Base-by-base conservation (phyloP, 2,888 invertebrate genomes). In the Drosophila silvestris region DNA sequence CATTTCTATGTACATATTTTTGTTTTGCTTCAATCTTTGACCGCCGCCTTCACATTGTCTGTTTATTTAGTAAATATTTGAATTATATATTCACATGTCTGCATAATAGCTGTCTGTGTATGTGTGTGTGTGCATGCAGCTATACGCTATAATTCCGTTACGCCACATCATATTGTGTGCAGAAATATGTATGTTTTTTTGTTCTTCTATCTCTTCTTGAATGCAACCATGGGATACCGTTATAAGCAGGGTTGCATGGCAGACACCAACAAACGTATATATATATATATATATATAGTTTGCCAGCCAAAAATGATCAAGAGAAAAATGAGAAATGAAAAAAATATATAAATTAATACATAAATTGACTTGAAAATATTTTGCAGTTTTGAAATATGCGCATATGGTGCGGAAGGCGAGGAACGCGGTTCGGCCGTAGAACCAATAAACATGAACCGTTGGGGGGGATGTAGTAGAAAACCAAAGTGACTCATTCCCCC, bases 1-100 rank as follows among this genome's bases (percentile, higher is more conserved):
- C 59, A 73, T 62, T 30, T 35, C 10, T 37, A 19, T 3, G 56
- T 28, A 56, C 28, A 26, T 39, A 37, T 58, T 62, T 59, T 73
- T 70, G 60, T 67, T 73, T 70, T 70, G 37, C 59, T 80, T 77
- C 39, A 77, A 79, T 62, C 56, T 69, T 62, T 62, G 66, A 68
- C 68, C 71, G 63, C 60, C 67, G 67, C 68, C 77, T 70, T 80
- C 69, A 70, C 80, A 76, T 77, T 82, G 89, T 83, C 71, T 88
- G 78, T 88, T 85, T 85, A 70, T 82, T 83, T 75, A 77, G 85
- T 80, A 80, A 85, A 83, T 83, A 83, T 83, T 82, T 84, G 71
- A 82, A 68, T 77, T 75, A 70, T 80, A 66, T 72, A 62, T 70
- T 63, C 57, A 61, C 62, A 39, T 50, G n/a, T 47, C 32, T 74